Percentiles rank a stretch among this genome's conserved stretches.
phyloP scores from a whole-genome alignment of 2,888 invertebrate species.

The Stratiomys singularior region DNA sequence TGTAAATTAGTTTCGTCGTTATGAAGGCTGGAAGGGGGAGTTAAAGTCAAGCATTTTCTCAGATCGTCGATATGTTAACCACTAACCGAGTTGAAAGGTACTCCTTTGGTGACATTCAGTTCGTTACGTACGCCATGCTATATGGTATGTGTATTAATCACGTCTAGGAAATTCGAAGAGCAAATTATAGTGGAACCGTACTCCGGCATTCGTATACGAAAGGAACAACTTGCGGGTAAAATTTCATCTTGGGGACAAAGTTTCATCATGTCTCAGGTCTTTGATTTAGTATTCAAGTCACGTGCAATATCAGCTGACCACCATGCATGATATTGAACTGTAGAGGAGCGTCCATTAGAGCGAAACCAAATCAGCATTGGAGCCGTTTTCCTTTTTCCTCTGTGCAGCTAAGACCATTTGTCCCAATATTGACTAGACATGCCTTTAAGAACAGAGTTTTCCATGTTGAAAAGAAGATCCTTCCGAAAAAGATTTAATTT shows the following conservation, averaged over 20 bases:
- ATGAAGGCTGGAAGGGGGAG: neutral
- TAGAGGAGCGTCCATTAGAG: constrained; percentile 24
- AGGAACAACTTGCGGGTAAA: neutral
- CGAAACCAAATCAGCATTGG: neutral
- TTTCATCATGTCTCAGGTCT: constrained; percentile 23
- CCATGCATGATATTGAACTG: constrained; percentile 38
- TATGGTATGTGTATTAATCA: neutral
- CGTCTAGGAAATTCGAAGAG: neutral
- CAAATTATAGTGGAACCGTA: neutral
- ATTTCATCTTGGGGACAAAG: constrained; percentile 32
- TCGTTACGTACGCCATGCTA: neutral
- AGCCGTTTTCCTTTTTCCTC: neutral
- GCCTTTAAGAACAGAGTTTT: neutral
- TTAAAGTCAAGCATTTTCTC: constrained; percentile 11
- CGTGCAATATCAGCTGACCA: constrained; percentile 51
- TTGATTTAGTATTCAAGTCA: constrained; percentile 51
- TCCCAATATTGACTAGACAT: neutral
- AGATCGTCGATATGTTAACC: constrained; percentile 40
- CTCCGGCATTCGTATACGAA: neutral
- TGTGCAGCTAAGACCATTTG: neutral
- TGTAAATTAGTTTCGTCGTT: constrained; percentile 51
- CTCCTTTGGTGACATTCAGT: constrained; percentile 21
- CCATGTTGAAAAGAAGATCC: constrained; percentile 6
- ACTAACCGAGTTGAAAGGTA: constrained; percentile 34
- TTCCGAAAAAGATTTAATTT: constrained; percentile 48